phyloP scores from a whole-genome alignment of 2,797 vertebrate genomes.

The Lagocephalus sceleratus region DNA sequence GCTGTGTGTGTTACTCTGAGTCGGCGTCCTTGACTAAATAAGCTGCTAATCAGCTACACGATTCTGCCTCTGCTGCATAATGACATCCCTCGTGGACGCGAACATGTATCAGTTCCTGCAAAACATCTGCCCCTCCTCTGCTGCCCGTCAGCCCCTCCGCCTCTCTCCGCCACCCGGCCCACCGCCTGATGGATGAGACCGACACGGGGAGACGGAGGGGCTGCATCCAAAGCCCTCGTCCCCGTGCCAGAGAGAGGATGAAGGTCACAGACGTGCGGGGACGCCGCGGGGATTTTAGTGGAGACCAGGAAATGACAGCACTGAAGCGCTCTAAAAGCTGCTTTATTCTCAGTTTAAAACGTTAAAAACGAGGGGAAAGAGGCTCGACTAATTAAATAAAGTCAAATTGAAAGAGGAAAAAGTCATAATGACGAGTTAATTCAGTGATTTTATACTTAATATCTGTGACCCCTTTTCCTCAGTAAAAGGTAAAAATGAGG shows the following conservation, averaged over 20 bases:
- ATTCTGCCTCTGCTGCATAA: constrained; percentile 60
- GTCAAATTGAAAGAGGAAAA: no score
- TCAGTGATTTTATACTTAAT: no score
- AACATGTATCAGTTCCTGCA: constrained; percentile 55
- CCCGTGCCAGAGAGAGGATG: constrained; percentile 43
- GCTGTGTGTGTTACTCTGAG: constrained; percentile 29
- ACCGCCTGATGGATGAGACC: constrained; percentile 57
- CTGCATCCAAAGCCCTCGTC: constrained; percentile 20
- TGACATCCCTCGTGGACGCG: constrained; percentile 62
- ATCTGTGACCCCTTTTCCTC: no score
- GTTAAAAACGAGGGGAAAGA: no score
- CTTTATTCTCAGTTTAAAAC: no score
- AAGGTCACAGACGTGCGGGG: not conserved
- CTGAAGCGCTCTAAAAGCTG: no score
- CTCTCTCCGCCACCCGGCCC: constrained; percentile 41
- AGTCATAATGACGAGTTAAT: no score
- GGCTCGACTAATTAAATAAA: no score
- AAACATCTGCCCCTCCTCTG: constrained; percentile 73
- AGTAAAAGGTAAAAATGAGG: no score
- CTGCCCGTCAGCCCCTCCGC: constrained; percentile 54
- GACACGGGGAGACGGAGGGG: constrained; percentile 59
- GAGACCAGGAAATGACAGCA: no score
- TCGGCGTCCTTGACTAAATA: constrained; percentile 73
- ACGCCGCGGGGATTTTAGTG: no score
- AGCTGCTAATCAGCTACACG: constrained; percentile 68